phyloP scores from a whole-genome alignment of 2,888 invertebrate genomes.

The Dryobotodes eremita region DNA sequence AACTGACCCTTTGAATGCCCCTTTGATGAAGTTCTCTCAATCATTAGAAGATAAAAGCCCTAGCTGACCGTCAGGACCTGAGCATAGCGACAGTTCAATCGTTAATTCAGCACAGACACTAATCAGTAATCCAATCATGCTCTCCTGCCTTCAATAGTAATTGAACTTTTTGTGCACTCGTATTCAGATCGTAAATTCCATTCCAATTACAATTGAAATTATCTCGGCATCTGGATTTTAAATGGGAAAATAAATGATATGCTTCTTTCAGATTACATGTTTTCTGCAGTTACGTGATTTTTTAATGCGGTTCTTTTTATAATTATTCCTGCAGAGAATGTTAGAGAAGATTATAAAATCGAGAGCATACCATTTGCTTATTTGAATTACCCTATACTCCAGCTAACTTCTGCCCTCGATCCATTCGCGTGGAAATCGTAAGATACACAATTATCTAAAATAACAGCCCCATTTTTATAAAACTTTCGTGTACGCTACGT shows the following conservation, averaged over 20 bases:
- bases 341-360: neutral
- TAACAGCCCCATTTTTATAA: too few relatives aligned
- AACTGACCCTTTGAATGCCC: too few relatives aligned
- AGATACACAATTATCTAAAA: too few relatives aligned
- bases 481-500: too few relatives aligned
- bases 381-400: neutral
- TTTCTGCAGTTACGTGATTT: conserved; percentile 20
- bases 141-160: conserved; percentile 20
- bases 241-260: conserved; percentile 40
- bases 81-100: conserved; percentile 4
- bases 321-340: neutral
- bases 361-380: neutral
- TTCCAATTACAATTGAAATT: conserved; percentile 51
- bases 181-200: conserved; percentile 39
- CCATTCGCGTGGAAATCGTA: too few relatives aligned
- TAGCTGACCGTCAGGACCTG: neutral
- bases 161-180: conserved; percentile 51
- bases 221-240: conserved; percentile 22
- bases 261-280: conserved; percentile 14
- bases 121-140: conserved; percentile 40
- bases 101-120: conserved; percentile 20
- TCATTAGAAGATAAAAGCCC: neutral
- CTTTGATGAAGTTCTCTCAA: neutral
- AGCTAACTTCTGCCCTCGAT: too few relatives aligned
- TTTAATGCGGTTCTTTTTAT: neutral